phyloP scores from a whole-genome alignment of 2,113 vertebrate species.

The Cryptomyrus ogoouensis region DNA sequence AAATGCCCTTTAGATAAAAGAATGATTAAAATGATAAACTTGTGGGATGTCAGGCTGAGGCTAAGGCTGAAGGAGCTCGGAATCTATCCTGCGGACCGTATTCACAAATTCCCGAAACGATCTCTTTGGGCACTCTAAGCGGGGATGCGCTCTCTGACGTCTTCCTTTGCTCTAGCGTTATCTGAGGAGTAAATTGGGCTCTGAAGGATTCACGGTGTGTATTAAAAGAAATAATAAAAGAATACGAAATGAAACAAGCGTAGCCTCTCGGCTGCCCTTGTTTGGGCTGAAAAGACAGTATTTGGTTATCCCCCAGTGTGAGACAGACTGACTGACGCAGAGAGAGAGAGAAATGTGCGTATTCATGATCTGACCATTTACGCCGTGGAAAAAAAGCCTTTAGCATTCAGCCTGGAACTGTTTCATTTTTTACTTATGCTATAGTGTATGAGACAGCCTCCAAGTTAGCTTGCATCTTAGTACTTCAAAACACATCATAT shows the following conservation, averaged over 20 bases:
- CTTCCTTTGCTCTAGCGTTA: neutral
- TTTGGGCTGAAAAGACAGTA: neutral
- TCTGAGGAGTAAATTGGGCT: constrained; percentile 1
- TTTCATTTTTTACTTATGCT: neutral
- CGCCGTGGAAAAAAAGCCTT: neutral
- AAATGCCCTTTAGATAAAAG: neutral
- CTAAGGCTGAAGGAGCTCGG: neutral
- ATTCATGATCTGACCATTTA: neutral
- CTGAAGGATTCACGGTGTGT: neutral
- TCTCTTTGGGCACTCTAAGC: neutral
- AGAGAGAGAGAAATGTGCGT: neutral
- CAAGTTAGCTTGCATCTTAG: neutral
- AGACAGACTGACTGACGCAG: neutral
- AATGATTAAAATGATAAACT: neutral
- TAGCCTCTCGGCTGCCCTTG: constrained; percentile 1
- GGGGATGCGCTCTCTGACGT: neutral
- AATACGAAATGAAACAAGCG: neutral
- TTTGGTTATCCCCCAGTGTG: neutral
- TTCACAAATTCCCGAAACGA: neutral
- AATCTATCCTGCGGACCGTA: neutral
- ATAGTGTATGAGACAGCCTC: too few species aligned
- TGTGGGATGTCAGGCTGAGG: neutral
- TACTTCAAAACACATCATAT: neutral
- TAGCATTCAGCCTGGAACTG: neutral
- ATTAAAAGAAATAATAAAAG: neutral